A percentile compares a stretch with the other conserved stretches of the same genome.
These are phyloP conservation scores for Tokudaia tokunoshimensis DNA, from an alignment of 2,797 vertebrate species.

Conservation along the genomic window DNA sequence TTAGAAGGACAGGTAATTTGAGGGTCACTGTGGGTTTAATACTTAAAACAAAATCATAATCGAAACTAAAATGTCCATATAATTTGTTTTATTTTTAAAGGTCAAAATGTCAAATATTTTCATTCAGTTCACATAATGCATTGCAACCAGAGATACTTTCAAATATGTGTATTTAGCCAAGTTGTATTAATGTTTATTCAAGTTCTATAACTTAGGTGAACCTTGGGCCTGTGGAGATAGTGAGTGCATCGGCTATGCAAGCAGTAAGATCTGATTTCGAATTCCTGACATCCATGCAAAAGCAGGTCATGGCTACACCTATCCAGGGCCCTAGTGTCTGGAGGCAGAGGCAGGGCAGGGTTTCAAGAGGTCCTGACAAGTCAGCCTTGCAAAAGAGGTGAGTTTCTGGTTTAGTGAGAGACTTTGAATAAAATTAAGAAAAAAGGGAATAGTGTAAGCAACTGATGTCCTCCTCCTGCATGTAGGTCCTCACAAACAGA, in stretches of 20 bases:
- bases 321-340: background rate
- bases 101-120: background rate
- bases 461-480: background rate
- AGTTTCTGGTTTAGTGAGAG: background rate
- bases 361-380: background rate
- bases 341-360: background rate
- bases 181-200: background rate
- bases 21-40: background rate
- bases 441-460: background rate
- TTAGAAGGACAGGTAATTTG: background rate
- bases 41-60: background rate
- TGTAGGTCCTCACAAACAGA: background rate
- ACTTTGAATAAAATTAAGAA: background rate
- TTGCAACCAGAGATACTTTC: background rate
- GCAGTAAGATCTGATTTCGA: background rate
- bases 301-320: rapidly evolving
- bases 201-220: slow-evolving; percentile 28
- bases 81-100: background rate
- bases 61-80: background rate
- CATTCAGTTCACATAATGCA: background rate
- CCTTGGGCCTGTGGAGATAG: background rate
- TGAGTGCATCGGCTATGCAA: background rate
- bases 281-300: background rate
- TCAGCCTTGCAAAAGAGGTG: background rate
- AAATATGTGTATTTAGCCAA: background rate